These are phyloP conservation scores for Alces alces DNA, from an alignment of 2,113 vertebrate species.

Conservation along the genomic window DNA sequence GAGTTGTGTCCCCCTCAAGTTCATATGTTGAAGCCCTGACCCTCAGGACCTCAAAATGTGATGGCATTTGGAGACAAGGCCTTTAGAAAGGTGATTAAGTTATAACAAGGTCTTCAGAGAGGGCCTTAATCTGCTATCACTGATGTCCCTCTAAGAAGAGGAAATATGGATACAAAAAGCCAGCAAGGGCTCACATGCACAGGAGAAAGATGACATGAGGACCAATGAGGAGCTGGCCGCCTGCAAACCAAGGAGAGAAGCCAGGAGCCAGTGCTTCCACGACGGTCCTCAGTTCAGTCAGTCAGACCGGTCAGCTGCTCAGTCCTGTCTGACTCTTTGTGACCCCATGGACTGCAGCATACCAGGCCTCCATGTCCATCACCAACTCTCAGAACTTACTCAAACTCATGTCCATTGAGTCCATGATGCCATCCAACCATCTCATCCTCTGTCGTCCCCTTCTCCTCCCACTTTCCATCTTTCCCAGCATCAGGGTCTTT, in stretches of 20 bases:
- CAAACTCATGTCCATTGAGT: neutral
- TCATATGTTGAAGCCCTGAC: neutral
- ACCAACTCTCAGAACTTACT: neutral
- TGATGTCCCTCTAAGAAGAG: neutral
- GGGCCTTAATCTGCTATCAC: neutral
- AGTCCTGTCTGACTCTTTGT: rapidly evolving
- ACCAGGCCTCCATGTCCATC: neutral
- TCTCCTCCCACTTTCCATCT: neutral
- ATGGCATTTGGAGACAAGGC: neutral
- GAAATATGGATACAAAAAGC: neutral
- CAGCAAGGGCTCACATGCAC: neutral
- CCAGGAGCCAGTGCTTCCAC: neutral
- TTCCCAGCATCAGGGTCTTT: neutral
- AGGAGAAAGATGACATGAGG: neutral
- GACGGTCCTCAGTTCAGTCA: neutral
- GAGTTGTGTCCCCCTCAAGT: neutral
- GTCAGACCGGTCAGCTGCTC: neutral
- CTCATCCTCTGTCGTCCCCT: rapidly evolving
- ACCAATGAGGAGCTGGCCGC: neutral
- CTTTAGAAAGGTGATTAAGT: neutral
- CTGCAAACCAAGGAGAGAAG: neutral
- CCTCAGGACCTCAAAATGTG: neutral
- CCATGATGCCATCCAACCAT: neutral
- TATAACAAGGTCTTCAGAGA: neutral
- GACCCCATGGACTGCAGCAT: neutral